A percentile compares a stretch with the other conserved stretches of the same genome.
phyloP scores from a whole-genome alignment of 1,140 invertebrate species.

The Archegozetes longisetosus region DNA sequence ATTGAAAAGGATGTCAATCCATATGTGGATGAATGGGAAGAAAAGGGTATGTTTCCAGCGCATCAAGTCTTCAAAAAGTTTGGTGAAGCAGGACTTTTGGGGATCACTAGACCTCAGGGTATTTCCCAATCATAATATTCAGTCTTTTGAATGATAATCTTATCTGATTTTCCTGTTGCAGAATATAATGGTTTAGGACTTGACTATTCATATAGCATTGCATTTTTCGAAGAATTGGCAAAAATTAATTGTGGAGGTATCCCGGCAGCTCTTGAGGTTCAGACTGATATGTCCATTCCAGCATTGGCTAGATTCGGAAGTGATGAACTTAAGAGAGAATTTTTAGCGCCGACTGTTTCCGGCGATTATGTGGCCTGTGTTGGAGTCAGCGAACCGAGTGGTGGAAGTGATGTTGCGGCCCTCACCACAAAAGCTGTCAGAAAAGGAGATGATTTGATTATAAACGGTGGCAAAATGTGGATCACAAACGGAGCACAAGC shows the following conservation, averaged over 20 bases:
- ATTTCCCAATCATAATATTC: neutral
- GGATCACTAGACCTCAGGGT: conserved; percentile 31
- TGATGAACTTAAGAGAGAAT: conserved; percentile 39
- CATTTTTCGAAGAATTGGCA: conserved; percentile 39
- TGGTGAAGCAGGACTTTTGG: conserved; percentile 38
- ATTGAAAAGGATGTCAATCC: conserved; percentile 44
- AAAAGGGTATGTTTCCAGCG: conserved; percentile 33
- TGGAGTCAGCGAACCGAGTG: conserved; percentile 39
- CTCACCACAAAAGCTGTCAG: conserved; percentile 33
- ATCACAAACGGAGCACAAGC: conserved; percentile 40
- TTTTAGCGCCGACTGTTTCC: conserved; percentile 37
- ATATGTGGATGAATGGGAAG: conserved; percentile 41
- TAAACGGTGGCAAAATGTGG: conserved; percentile 43
- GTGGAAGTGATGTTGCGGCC: conserved; percentile 42
- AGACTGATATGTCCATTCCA: conserved; percentile 34
- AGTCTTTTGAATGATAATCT: conserved; percentile 1
- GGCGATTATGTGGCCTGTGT: conserved; percentile 41
- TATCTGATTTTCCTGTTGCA: conserved; percentile 21
- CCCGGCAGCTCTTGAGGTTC: conserved; percentile 40
- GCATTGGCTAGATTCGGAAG: conserved; percentile 35
- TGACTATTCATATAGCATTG: conserved; percentile 39
- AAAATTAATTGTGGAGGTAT: conserved; percentile 37
- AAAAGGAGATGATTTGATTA: conserved; percentile 37
- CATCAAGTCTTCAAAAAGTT: conserved; percentile 40
- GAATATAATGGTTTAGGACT: conserved; percentile 43